phyloP scores from a whole-genome alignment of 2,888 invertebrate species.

The Formica aserva region DNA sequence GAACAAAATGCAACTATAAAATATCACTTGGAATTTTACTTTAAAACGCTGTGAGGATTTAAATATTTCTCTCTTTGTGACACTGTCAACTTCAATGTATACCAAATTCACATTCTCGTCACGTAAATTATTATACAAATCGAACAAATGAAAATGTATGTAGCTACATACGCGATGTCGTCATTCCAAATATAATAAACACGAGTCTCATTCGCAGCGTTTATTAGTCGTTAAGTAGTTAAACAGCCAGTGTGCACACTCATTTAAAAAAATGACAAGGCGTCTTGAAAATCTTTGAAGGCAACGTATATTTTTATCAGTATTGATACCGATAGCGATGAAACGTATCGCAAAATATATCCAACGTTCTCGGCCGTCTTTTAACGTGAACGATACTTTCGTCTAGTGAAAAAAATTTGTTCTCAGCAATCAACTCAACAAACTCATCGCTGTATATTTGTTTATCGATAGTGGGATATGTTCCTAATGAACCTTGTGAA shows the following conservation, averaged over 20 bases:
- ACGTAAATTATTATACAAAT: neutral
- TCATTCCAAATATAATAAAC: constrained; percentile 75
- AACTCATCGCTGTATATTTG: neutral
- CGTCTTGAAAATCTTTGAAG: neutral
- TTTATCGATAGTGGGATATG: constrained; percentile 12
- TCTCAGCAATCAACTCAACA: neutral
- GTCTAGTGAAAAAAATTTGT: neutral
- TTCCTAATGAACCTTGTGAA: neutral
- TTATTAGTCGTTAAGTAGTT: constrained; percentile 68
- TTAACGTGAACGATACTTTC: neutral
- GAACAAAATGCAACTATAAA: neutral
- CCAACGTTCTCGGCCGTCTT: neutral
- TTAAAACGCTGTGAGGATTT: too few species aligned
- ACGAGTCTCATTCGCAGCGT: constrained; percentile 77
- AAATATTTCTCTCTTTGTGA: too few species aligned
- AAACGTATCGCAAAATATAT: neutral
- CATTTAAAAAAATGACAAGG: constrained; percentile 7
- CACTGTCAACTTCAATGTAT: too few species aligned
- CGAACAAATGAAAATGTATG: neutral
- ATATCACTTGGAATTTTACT: neutral
- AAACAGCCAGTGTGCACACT: constrained; percentile 9
- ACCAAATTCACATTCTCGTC: neutral
- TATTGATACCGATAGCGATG: neutral
- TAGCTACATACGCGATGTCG: constrained; percentile 14
- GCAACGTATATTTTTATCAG: neutral